phyloP scores from a whole-genome alignment of 1,140 invertebrate genomes.

The Amphibalanus amphitrite region DNA sequence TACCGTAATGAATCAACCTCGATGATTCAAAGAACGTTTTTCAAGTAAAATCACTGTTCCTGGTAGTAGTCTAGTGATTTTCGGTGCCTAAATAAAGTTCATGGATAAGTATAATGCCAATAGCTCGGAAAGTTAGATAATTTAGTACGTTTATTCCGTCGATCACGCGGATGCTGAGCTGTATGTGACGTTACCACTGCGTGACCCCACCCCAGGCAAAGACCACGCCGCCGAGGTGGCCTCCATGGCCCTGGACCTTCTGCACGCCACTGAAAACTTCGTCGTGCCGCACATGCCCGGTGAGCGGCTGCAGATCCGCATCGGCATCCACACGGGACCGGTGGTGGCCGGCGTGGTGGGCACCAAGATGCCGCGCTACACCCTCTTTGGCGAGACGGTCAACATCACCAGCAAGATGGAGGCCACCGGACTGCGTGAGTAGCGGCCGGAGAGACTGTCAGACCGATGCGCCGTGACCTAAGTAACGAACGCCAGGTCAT shows the following conservation, averaged over 20 bases:
- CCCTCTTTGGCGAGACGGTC: conserved; percentile 66
- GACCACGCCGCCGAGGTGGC: conserved; percentile 72
- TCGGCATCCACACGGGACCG: conserved; percentile 54
- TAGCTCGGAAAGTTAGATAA: too few relatives aligned
- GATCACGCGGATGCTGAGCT: too few relatives aligned
- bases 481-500: too few relatives aligned
- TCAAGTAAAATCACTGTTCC: too few relatives aligned
- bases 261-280: conserved; percentile 56
- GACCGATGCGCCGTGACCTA: too few relatives aligned
- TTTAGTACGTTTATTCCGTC: too few relatives aligned
- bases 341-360: conserved; percentile 51
- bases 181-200: too few relatives aligned
- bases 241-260: conserved; percentile 63
- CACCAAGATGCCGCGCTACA: conserved; percentile 69
- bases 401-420: conserved; percentile 66
- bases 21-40: too few relatives aligned
- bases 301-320: conserved; percentile 49
- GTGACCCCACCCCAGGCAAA: conserved; percentile 45
- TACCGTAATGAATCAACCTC: too few relatives aligned
- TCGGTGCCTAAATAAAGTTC: too few relatives aligned
- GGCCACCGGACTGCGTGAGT: conserved; percentile 50
- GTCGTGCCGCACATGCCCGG: conserved; percentile 52
- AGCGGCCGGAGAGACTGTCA: neutral
- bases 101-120: too few relatives aligned
- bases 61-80: too few relatives aligned